phyloP scores from a whole-genome alignment of 2,113 vertebrate genomes.

The Anarrhichthys ocellatus region DNA sequence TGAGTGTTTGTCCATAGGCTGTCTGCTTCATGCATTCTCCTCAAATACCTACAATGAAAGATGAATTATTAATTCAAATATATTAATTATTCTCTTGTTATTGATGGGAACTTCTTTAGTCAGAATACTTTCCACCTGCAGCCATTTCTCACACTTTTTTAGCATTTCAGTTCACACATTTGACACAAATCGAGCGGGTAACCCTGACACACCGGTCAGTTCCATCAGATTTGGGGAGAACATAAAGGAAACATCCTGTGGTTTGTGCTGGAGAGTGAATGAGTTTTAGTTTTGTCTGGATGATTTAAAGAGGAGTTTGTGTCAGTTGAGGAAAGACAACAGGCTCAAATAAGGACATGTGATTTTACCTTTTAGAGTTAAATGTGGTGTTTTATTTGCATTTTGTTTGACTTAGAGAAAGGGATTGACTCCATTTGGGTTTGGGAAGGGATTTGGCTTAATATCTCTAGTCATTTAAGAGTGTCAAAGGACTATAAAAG shows the following conservation, averaged over 20 bases:
- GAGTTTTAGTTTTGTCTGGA: constrained; percentile 2
- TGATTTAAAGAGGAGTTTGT: not conserved
- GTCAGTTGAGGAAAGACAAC: not conserved
- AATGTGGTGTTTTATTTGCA: not conserved
- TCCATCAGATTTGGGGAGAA: constrained; percentile 35
- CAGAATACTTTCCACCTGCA: no score
- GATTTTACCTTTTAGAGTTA: not conserved
- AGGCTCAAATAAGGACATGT: not conserved
- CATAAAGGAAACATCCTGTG: constrained; percentile 34
- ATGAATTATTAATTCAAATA: not conserved
- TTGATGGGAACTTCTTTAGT: not conserved
- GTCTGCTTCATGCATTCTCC: constrained; percentile 49
- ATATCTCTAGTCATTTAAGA: not conserved
- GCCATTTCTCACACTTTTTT: constrained; percentile 3
- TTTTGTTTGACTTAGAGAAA: not conserved
- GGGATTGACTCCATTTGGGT: not conserved
- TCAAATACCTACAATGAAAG: constrained; percentile 9
- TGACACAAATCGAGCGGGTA: not conserved
- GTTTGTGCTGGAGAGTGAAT: constrained; percentile 22
- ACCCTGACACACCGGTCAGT: not conserved
- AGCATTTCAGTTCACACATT: not conserved
- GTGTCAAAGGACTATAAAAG: not conserved
- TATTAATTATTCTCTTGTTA: not conserved
- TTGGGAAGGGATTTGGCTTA: not conserved
- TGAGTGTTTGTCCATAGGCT: constrained; percentile 25